These are phyloP conservation scores for Phlogophora meticulosa DNA, from an alignment of 2,888 invertebrate species.

Conservation along the genomic window DNA sequence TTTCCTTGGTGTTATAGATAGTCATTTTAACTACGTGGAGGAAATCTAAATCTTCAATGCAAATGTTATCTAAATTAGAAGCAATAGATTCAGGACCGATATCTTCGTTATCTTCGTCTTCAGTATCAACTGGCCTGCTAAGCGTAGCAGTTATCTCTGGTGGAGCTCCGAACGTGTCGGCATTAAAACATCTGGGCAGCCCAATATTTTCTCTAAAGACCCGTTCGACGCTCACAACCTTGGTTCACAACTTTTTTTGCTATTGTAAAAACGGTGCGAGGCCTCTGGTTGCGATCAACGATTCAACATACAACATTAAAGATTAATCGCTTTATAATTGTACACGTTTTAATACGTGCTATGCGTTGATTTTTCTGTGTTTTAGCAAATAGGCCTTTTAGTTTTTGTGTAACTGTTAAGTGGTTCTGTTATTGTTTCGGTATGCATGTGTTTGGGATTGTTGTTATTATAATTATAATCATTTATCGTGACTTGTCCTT, in stretches of 20 bases:
- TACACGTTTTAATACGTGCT: conserved; percentile 44
- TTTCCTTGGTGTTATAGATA: not conserved
- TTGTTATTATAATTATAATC: conserved; percentile 15
- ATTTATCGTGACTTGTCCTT: not conserved
- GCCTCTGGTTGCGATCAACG: conserved; percentile 51
- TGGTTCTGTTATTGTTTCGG: conserved; percentile 45
- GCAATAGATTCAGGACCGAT: conserved; percentile 5
- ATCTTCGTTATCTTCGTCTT: conserved; percentile 21
- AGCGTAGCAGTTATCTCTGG: conserved; percentile 39
- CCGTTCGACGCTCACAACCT: conserved; percentile 48
- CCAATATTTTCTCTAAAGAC: conserved; percentile 41
- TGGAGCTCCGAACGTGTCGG: conserved; percentile 14
- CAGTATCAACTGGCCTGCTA: not conserved
- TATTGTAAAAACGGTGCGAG: conserved; percentile 58
- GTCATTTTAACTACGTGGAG: conserved; percentile 2
- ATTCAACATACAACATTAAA: conserved; percentile 56
- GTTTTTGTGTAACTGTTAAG: conserved; percentile 53
- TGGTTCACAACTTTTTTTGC: conserved; percentile 54
- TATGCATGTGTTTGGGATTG: conserved; percentile 12
- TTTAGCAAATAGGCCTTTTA: conserved; percentile 48
- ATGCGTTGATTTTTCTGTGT: conserved; percentile 58
- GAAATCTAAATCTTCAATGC: not conserved
- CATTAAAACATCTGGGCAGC: conserved; percentile 32
- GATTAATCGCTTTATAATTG: conserved; percentile 63
- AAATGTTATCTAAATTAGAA: conserved; percentile 11